phyloP scores from a whole-genome alignment of 2,888 invertebrate genomes.

The Erpobdella octoculata region DNA sequence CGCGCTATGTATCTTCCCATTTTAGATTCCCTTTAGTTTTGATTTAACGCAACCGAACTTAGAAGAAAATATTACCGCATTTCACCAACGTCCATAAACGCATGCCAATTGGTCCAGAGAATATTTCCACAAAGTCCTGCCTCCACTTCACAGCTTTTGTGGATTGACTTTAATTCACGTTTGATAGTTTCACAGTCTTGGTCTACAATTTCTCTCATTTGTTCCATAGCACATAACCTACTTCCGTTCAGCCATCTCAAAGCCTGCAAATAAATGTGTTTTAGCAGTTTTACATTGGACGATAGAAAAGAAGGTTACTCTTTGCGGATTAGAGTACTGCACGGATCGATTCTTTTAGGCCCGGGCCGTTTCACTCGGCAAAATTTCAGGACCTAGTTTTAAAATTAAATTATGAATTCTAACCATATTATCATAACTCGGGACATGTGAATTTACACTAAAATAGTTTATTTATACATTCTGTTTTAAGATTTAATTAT shows the following conservation, averaged over 20 bases:
- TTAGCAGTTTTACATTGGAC: too few species aligned
- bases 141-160: conserved; percentile 25
- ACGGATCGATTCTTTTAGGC: too few species aligned
- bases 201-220: conserved; percentile 15
- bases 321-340: background rate
- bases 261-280: conserved; percentile 7
- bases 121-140: conserved; percentile 28
- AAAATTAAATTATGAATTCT: too few species aligned
- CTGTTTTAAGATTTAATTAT: too few species aligned
- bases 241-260: conserved; percentile 28
- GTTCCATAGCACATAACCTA: conserved; percentile 27
- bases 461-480: too few species aligned
- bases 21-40: background rate
- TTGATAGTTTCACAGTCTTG: conserved; percentile 16
- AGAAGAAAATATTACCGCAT: conserved; percentile 10
- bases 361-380: too few species aligned
- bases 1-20: too few species aligned
- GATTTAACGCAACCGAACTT: background rate
- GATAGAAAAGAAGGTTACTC: too few species aligned
- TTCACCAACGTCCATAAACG: conserved; percentile 22
- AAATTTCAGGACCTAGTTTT: too few species aligned
- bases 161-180: conserved; percentile 8
- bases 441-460: too few species aligned
- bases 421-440: too few species aligned
- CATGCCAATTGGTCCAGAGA: conserved; percentile 24